Evolutionary conservation across 2,888 invertebrate species (phyloP).

Genomic region (Bombylius discolor): DNA sequence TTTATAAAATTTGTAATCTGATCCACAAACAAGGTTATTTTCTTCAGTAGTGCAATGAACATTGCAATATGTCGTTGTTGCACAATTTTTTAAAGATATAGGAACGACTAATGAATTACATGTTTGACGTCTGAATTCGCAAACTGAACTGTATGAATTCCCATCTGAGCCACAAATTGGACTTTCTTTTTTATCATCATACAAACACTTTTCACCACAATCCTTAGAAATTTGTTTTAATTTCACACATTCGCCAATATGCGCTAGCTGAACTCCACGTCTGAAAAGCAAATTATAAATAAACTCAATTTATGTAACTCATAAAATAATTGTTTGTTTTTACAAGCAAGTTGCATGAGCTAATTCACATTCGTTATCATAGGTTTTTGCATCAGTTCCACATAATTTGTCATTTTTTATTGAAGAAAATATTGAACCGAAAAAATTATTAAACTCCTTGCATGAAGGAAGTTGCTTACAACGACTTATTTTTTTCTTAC

Average conservation of each 20-base stretch:
- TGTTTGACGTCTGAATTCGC: constrained; percentile 68
- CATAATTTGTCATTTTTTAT: constrained; percentile 66
- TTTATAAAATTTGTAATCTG: constrained; percentile 79
- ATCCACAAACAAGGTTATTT: constrained; percentile 66
- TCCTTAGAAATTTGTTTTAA: constrained; percentile 41
- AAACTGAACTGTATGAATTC: constrained; percentile 76
- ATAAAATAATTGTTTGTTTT: constrained; percentile 17
- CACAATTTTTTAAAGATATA: constrained; percentile 71
- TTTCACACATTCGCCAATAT: constrained; percentile 73
- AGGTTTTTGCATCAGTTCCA: constrained; percentile 77
- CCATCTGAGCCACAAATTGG: constrained; percentile 86
- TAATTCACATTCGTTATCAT: constrained; percentile 68
- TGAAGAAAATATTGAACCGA: constrained; percentile 40
- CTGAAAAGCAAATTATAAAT: constrained; percentile 36
- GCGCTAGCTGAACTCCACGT: constrained; percentile 74
- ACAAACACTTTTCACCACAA: constrained; percentile 44
- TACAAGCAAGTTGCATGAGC: constrained; percentile 75
- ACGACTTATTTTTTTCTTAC: constrained; percentile 56
- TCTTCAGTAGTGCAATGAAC: constrained; percentile 41
- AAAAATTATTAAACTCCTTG: constrained; percentile 34
- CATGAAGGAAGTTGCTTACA: constrained; percentile 63
- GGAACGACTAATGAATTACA: constrained; percentile 78
- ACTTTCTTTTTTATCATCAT: constrained; percentile 44
- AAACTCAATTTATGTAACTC: neutral
- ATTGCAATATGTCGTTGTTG: constrained; percentile 71